phyloP scores from a whole-genome alignment of 2,888 invertebrate species.

The Epinotia ramella region DNA sequence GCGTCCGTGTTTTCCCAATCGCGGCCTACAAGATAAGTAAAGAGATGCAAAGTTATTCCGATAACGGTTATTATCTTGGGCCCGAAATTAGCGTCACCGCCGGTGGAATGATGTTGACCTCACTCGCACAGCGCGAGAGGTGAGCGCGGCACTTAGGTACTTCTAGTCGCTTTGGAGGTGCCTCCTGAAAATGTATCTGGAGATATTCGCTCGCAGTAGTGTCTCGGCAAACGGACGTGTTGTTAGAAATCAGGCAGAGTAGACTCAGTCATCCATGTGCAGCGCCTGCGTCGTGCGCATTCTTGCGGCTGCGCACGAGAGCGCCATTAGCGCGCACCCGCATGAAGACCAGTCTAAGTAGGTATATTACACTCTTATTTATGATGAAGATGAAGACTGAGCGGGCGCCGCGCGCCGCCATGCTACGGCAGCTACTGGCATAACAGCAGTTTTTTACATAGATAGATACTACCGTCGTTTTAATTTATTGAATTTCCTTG shows the following conservation, averaged over 20 bases:
- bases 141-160: background rate
- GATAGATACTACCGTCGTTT: too few species aligned
- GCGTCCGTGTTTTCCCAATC: slow-evolving; percentile 24
- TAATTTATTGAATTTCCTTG: too few species aligned
- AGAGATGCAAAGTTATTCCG: slow-evolving; percentile 43
- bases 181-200: background rate
- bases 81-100: slow-evolving; percentile 27
- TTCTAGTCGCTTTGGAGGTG: background rate
- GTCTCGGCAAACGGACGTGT: slow-evolving; percentile 2
- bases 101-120: slow-evolving; percentile 38
- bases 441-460: too few species aligned
- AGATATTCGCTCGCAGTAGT: slow-evolving; percentile 5
- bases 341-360: too few species aligned
- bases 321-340: slow-evolving; percentile 9
- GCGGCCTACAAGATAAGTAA: slow-evolving; percentile 20
- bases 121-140: background rate
- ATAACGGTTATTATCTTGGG: slow-evolving; percentile 41
- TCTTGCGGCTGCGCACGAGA: slow-evolving; percentile 28
- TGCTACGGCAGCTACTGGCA: background rate
- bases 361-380: too few species aligned
- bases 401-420: background rate
- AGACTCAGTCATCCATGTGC: slow-evolving; percentile 21
- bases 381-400: too few species aligned
- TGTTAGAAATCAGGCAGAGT: slow-evolving; percentile 27
- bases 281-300: slow-evolving; percentile 17